Evolutionary conservation across 2,888 invertebrate species (phyloP).

Genomic region (Psylliodes chrysocephalus): DNA sequence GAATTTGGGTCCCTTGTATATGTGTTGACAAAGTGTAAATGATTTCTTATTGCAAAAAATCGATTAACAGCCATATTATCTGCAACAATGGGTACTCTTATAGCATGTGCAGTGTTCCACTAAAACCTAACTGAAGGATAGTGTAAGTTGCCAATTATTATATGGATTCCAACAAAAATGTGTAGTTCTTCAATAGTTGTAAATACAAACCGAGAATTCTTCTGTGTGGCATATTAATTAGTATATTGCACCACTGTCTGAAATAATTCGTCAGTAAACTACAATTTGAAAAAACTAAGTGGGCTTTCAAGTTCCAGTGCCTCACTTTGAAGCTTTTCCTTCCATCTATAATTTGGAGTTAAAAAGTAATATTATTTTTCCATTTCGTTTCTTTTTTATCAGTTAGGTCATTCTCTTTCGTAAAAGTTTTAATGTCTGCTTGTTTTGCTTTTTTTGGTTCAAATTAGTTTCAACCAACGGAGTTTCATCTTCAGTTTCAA

Average conservation of each 20-base stretch:
- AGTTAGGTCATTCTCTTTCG: neutral
- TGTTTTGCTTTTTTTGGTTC: neutral
- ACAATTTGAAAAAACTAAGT: conserved; percentile 15
- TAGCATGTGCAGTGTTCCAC: neutral
- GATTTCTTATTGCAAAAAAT: neutral
- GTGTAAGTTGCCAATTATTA: no score
- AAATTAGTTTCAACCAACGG: conserved; percentile 1
- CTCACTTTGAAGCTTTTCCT: no score
- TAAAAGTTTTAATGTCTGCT: neutral
- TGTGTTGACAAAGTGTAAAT: conserved; percentile 9
- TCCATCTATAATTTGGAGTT: no score
- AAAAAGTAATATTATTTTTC: no score
- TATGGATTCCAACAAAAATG: no score
- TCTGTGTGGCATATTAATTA: conserved; percentile 12
- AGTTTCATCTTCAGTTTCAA: no score
- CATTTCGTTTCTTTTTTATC: no score
- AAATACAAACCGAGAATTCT: no score
- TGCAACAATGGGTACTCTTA: conserved; percentile 3
- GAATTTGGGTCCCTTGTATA: conserved; percentile 17
- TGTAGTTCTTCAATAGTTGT: no score
- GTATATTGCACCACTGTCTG: conserved; percentile 1
- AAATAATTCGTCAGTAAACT: conserved; percentile 9
- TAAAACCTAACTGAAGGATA: no score
- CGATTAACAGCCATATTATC: conserved; percentile 3
- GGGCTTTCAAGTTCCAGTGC: no score